A percentile compares a stretch with the other conserved stretches of the same genome.
Conservation (phyloP, 2,888 invertebrate species). For the Ormyrus labotus region DNA sequence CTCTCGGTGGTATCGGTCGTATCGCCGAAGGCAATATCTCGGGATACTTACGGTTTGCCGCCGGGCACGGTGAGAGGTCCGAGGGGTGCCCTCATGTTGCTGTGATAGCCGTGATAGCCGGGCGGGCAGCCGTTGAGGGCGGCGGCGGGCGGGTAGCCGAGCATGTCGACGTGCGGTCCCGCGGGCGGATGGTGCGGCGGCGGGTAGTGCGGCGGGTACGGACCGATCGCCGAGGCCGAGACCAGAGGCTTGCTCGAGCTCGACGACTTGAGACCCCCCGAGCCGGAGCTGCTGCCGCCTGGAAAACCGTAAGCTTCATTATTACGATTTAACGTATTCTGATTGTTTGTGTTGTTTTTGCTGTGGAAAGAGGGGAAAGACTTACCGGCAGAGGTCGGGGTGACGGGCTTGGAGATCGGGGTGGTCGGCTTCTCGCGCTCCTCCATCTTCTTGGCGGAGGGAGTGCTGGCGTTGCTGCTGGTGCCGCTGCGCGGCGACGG, state of each 20-base stretch:
- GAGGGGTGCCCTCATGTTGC: slow-evolving; percentile 82
- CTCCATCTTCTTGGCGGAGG: slow-evolving; percentile 90
- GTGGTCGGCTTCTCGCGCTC: slow-evolving; percentile 90
- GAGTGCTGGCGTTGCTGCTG: slow-evolving; percentile 93
- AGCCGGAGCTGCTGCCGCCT: slow-evolving; percentile 78
- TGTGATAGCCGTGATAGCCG: slow-evolving; percentile 83
- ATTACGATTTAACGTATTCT: slow-evolving; percentile 47
- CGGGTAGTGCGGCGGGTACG: slow-evolving; percentile 74
- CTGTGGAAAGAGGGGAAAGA: slow-evolving; percentile 4
- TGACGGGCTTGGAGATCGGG: slow-evolving; percentile 92
- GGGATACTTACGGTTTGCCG: slow-evolving; percentile 88
- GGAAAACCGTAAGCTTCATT: slow-evolving; percentile 34
- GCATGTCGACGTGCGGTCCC: slow-evolving; percentile 74
- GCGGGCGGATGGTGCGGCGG: slow-evolving; percentile 74
- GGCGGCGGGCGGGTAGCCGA: slow-evolving; percentile 78
- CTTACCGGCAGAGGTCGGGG: slow-evolving; percentile 84
- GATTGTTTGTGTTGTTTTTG: neutral
- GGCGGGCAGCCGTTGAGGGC: slow-evolving; percentile 81
- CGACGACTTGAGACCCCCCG: slow-evolving; percentile 77
- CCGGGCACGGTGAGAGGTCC: slow-evolving; percentile 84
- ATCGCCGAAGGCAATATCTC: slow-evolving; percentile 40
- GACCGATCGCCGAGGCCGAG: slow-evolving; percentile 72
- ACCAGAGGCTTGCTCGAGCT: slow-evolving; percentile 77
- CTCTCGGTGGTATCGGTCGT: neutral
- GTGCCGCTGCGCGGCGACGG: slow-evolving; percentile 82